phyloP scores from a whole-genome alignment of 2,888 invertebrate species.

The Leistus spinibarbis region DNA sequence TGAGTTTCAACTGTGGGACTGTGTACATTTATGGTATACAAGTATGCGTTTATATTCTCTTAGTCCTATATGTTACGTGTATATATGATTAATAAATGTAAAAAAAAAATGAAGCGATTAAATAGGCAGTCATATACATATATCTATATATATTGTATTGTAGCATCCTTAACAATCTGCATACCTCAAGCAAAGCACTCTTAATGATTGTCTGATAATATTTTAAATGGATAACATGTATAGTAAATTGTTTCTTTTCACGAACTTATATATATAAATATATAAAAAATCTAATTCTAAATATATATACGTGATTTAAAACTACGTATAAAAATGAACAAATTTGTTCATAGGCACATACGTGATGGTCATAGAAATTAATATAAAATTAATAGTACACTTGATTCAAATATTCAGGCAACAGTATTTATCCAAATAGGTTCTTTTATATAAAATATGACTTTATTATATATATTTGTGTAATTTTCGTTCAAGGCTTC shows the following conservation, averaged over 20 bases:
- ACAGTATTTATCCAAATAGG: constrained; percentile 19
- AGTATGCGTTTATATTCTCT: not conserved
- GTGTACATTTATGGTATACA: constrained; percentile 9
- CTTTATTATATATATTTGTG: not conserved
- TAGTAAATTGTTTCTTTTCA: not conserved
- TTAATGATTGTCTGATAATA: not conserved
- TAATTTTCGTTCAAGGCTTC: not conserved
- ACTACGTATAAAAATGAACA: constrained; percentile 26
- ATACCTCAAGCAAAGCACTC: constrained; percentile 33
- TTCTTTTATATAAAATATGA: constrained; percentile 4
- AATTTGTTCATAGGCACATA: constrained; percentile 32
- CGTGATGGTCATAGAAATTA: constrained; percentile 29
- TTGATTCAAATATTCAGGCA: constrained; percentile 13
- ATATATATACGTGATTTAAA: not conserved
- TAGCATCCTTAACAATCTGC: constrained; percentile 22
- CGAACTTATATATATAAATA: constrained; percentile 4
- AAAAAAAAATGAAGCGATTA: constrained; percentile 29
- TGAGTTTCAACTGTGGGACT: constrained; percentile 10
- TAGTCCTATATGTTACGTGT: constrained; percentile 18
- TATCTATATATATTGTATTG: constrained; percentile 12
- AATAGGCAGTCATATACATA: constrained; percentile 27
- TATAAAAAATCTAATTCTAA: constrained; percentile 16
- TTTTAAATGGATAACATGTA: not conserved
- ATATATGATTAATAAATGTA: constrained; percentile 4
- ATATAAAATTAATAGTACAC: constrained; percentile 22